Evolutionary conservation across 2,888 invertebrate species (phyloP).

Genomic region (Callyntrura sp.): DNA sequence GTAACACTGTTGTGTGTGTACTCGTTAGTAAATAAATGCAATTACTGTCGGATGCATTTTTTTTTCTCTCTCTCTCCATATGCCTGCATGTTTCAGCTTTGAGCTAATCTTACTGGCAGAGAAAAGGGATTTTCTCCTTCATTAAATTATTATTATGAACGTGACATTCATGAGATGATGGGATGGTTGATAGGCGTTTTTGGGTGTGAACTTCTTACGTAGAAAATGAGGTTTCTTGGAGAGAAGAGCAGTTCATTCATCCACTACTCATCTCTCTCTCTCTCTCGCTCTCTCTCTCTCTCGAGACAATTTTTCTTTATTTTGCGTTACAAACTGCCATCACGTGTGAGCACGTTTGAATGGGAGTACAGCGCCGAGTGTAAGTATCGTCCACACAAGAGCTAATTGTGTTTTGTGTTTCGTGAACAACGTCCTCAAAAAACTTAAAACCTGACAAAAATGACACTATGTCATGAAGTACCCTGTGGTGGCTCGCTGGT

Average conservation of each 20-base stretch:
- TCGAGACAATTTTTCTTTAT: slow-evolving; percentile 48
- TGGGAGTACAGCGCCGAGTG: too few species aligned
- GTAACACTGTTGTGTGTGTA: too few species aligned
- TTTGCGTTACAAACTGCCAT: neutral
- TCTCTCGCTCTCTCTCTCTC: neutral
- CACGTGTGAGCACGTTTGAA: neutral
- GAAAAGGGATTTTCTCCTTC: slow-evolving; percentile 70
- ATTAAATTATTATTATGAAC: slow-evolving; percentile 74
- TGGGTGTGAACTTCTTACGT: slow-evolving; percentile 71
- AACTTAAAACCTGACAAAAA: slow-evolving; percentile 57
- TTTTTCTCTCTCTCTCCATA: neutral
- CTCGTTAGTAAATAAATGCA: slow-evolving; percentile 59
- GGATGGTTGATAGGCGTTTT: slow-evolving; percentile 72
- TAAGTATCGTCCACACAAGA: too few species aligned
- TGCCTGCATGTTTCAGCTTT: too few species aligned
- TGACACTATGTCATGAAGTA: slow-evolving; percentile 35
- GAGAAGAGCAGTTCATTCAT: slow-evolving; percentile 52
- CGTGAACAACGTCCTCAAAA: neutral
- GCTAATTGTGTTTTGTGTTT: slow-evolving; percentile 11
- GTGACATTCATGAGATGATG: slow-evolving; percentile 74
- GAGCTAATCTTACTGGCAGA: neutral
- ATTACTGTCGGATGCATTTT: slow-evolving; percentile 47
- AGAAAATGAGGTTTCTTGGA: slow-evolving; percentile 46
- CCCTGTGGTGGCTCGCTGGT: slow-evolving; percentile 38
- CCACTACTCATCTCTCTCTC: slow-evolving; percentile 19